A percentile compares a stretch with the other conserved stretches of the same genome.
Conservation (phyloP, 2,888 invertebrate species). For the Proisotoma minuta region DNA sequence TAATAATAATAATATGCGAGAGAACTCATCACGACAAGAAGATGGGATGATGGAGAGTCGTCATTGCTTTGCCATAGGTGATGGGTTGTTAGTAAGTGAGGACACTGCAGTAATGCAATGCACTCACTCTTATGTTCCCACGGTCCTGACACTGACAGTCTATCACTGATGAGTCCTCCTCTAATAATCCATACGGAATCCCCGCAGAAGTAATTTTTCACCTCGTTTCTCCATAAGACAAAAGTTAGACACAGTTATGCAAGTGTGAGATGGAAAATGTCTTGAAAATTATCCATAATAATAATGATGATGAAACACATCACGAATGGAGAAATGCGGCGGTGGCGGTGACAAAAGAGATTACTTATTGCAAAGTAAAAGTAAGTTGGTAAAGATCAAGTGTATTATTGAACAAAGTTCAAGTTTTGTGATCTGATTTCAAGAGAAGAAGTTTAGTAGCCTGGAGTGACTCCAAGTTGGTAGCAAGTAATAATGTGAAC, state of each 20-base stretch:
- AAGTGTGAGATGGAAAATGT: no score
- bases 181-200: background rate
- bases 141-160: background rate
- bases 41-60: background rate
- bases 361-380: no score
- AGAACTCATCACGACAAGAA: background rate
- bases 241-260: no score
- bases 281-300: no score
- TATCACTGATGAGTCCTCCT: background rate
- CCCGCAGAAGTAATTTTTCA: background rate
- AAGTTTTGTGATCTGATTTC: background rate
- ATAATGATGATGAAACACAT: no score
- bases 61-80: background rate
- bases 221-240: background rate
- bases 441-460: background rate
- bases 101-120: no score
- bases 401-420: slow-evolving; percentile 1
- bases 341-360: no score
- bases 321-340: no score
- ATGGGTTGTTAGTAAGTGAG: background rate
- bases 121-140: no score
- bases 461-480: background rate
- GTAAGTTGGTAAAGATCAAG: background rate
- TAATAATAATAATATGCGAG: slow-evolving; percentile 1
- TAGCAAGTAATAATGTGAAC: background rate